These are phyloP conservation scores for Magallana angulata DNA, from an alignment of 1,140 invertebrate genomes.

Conservation along the genomic window DNA sequence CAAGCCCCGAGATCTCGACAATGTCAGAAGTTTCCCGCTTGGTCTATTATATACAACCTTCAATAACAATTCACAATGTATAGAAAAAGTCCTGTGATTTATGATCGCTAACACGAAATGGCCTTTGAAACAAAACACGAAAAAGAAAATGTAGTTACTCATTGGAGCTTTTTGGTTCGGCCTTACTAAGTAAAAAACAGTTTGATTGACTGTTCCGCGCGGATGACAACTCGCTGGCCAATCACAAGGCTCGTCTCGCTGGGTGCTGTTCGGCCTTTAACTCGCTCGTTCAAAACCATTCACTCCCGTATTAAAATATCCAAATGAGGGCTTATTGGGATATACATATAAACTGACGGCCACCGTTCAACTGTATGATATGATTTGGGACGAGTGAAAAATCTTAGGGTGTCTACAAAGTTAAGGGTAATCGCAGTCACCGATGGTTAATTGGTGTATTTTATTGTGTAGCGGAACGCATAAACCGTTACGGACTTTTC, in stretches of 20 bases:
- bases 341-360: slow-evolving; percentile 36
- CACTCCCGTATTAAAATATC: slow-evolving; percentile 28
- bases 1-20: neutral
- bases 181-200: slow-evolving; percentile 36
- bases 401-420: slow-evolving; percentile 31
- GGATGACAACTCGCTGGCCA: slow-evolving; percentile 41
- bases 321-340: slow-evolving; percentile 37
- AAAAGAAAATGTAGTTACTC: slow-evolving; percentile 15
- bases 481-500: slow-evolving; percentile 29
- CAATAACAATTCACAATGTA: slow-evolving; percentile 31
- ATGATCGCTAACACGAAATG: slow-evolving; percentile 26
- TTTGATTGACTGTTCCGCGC: slow-evolving; percentile 52
- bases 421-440: neutral
- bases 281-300: slow-evolving; percentile 33
- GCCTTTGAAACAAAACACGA: slow-evolving; percentile 33
- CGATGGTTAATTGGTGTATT: neutral
- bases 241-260: slow-evolving; percentile 38
- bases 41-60: slow-evolving; percentile 28
- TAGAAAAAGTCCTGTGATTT: slow-evolving; percentile 27
- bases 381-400: slow-evolving; percentile 28
- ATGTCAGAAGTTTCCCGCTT: slow-evolving; percentile 23
- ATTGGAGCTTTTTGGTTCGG: slow-evolving; percentile 42
- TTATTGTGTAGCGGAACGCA: slow-evolving; percentile 20
- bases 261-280: slow-evolving; percentile 33
- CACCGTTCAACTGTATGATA: slow-evolving; percentile 22